A percentile compares a stretch with the other conserved stretches of the same genome.
These are phyloP conservation scores for Acanthochromis polyacanthus DNA, from an alignment of 2,113 vertebrate species.

Conservation along the genomic window DNA sequence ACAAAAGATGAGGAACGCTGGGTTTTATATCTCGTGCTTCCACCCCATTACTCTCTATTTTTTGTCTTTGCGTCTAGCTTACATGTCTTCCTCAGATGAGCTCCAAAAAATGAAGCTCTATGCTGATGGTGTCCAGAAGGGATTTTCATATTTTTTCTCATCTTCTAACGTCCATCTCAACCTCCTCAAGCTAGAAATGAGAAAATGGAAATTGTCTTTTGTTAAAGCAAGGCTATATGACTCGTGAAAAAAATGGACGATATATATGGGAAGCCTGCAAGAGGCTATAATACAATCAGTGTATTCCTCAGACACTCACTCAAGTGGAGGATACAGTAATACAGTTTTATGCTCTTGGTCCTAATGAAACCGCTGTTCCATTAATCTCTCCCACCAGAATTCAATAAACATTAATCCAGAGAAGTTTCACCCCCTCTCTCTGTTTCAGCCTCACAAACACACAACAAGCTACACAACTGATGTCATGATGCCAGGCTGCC, in stretches of 20 bases:
- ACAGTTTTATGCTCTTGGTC: constrained; percentile 44
- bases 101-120: not conserved
- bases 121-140: constrained; percentile 41
- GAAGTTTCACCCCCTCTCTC: constrained; percentile 25
- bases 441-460: constrained; percentile 24
- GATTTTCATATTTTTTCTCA: constrained; percentile 47
- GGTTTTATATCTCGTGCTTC: constrained; percentile 7
- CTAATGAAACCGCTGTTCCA: constrained; percentile 63
- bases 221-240: constrained; percentile 46
- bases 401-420: constrained; percentile 35
- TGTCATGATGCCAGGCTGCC: constrained; percentile 15
- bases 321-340: constrained; percentile 26
- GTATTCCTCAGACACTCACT: constrained; percentile 12
- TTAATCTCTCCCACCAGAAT: constrained; percentile 58
- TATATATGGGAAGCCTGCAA: constrained; percentile 23
- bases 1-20: constrained; percentile 32
- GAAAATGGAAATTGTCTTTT: constrained; percentile 62
- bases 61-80: not conserved
- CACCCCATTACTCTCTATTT: constrained; percentile 2
- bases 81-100: constrained; percentile 29
- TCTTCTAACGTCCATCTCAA: constrained; percentile 55
- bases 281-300: constrained; percentile 24
- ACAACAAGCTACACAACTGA: constrained; percentile 12
- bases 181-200: constrained; percentile 41
- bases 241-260: constrained; percentile 35